Conservation (phyloP, 1,140 invertebrate species). For the Diorhabda sublineata region DNA sequence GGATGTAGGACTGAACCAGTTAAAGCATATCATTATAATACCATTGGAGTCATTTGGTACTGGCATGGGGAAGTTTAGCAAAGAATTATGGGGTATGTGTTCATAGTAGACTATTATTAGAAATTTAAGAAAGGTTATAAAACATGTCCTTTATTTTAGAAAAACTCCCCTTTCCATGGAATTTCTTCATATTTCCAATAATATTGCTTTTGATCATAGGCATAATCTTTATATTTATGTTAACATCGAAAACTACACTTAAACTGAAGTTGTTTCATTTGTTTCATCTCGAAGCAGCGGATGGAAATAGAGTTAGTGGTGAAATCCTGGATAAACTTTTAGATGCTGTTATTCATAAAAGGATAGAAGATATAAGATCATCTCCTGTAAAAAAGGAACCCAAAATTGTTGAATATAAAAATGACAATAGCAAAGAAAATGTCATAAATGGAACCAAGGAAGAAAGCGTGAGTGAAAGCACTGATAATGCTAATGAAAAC, state of each 20-base stretch:
- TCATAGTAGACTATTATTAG: neutral
- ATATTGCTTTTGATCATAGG: conserved; percentile 25
- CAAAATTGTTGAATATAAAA: neutral
- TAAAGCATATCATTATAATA: conserved; percentile 26
- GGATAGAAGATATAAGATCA: conserved; percentile 18
- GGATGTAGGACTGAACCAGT: conserved; percentile 24
- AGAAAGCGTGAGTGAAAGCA: no score
- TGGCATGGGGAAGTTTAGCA: conserved; percentile 26
- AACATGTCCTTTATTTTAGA: conserved; percentile 18
- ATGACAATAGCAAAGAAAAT: neutral
- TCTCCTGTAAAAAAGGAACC: neutral
- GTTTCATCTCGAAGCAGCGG: conserved; percentile 18
- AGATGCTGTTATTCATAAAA: conserved; percentile 15
- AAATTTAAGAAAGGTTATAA: no score
- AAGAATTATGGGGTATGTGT: conserved; percentile 28
- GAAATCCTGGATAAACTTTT: conserved; percentile 16
- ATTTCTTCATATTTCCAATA: conserved; percentile 24
- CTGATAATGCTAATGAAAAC: no score
- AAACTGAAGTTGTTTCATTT: conserved; percentile 26
- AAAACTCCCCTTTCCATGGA: conserved; percentile 22
- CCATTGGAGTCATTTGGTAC: conserved; percentile 24
- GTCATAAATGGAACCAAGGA: no score
- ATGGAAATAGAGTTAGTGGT: neutral
- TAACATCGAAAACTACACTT: conserved; percentile 14
- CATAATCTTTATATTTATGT: conserved; percentile 9